Percentiles rank a stretch among this genome's conserved stretches.
Evolutionary conservation across 1,140 invertebrate species (phyloP).

Genomic region (Halotydeus destructor): DNA sequence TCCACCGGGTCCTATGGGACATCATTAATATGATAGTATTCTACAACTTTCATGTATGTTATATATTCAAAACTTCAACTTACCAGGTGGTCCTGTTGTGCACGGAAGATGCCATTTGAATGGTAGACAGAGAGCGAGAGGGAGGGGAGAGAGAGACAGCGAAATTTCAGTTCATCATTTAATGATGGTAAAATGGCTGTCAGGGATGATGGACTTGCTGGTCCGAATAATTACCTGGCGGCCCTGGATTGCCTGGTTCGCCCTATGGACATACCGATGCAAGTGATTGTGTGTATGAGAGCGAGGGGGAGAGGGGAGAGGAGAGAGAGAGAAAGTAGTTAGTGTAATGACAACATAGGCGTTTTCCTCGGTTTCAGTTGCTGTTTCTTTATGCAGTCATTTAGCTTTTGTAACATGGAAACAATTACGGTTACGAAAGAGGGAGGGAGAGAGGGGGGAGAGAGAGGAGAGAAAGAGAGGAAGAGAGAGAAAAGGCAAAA

Average conservation of each 20-base stretch:
- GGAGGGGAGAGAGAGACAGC: too few species aligned
- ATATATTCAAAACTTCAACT: slow-evolving; percentile 31
- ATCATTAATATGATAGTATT: background rate
- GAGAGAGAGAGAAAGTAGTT: background rate
- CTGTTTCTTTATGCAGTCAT: slow-evolving; percentile 14
- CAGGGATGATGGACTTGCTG: too few species aligned
- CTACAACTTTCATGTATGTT: background rate
- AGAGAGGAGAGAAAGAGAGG: too few species aligned
- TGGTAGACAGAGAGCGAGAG: too few species aligned
- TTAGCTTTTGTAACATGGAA: slow-evolving; percentile 11
- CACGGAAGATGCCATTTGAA: too few species aligned
- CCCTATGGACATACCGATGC: slow-evolving; percentile 34
- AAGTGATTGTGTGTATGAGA: slow-evolving; percentile 1
- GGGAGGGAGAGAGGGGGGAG: slow-evolving; percentile 1
- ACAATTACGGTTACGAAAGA: slow-evolving; percentile 11
- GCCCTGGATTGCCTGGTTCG: slow-evolving; percentile 63
- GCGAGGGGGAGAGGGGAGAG: background rate
- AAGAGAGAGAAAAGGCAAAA: too few species aligned
- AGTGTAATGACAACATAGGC: background rate
- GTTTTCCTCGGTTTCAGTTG: too few species aligned
- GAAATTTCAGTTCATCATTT: too few species aligned
- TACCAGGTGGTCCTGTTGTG: slow-evolving; percentile 38
- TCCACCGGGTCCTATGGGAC: slow-evolving; percentile 32
- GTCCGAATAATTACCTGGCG: too few species aligned
- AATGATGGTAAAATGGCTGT: too few species aligned